These are phyloP conservation scores for Mellivora capensis DNA, from an alignment of 2,113 vertebrate genomes.

Conservation along the genomic window DNA sequence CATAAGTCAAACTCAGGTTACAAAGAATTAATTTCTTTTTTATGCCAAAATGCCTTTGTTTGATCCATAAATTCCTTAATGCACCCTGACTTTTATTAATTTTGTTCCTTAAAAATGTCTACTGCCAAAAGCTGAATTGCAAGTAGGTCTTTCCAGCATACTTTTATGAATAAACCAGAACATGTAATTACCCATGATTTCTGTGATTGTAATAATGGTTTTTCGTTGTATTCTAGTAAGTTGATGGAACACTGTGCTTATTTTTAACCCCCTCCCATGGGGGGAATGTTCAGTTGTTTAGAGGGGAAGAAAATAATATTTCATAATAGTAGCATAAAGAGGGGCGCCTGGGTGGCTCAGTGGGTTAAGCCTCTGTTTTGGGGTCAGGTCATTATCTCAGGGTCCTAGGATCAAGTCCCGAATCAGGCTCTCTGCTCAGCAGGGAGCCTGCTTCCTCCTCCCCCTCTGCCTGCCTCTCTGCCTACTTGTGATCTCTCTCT, in stretches of 20 bases:
- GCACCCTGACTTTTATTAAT: slow-evolving; percentile 73
- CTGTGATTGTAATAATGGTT: neutral
- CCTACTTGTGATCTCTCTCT: no score
- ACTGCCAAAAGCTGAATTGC: slow-evolving; percentile 60
- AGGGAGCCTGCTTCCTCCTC: no score
- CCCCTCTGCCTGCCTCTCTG: no score
- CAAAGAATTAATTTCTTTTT: slow-evolving; percentile 78
- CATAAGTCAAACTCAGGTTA: slow-evolving; percentile 75
- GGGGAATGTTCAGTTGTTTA: neutral
- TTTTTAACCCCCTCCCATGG: neutral
- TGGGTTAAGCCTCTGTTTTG: no score
- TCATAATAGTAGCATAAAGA: neutral
- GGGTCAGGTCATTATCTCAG: no score
- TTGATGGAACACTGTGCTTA: neutral
- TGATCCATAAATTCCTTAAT: slow-evolving; percentile 77
- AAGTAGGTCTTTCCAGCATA: slow-evolving; percentile 37
- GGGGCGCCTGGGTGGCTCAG: no score
- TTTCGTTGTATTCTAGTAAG: slow-evolving; percentile 12
- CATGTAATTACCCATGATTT: neutral
- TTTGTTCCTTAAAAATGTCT: slow-evolving; percentile 75
- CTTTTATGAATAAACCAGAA: slow-evolving; percentile 48
- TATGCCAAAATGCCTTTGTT: slow-evolving; percentile 75
- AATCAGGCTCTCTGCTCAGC: no score
- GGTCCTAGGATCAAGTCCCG: no score
- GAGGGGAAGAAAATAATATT: neutral